phyloP scores from a whole-genome alignment of 2,888 invertebrate genomes.

The Cataglyphis altisquamis region DNA sequence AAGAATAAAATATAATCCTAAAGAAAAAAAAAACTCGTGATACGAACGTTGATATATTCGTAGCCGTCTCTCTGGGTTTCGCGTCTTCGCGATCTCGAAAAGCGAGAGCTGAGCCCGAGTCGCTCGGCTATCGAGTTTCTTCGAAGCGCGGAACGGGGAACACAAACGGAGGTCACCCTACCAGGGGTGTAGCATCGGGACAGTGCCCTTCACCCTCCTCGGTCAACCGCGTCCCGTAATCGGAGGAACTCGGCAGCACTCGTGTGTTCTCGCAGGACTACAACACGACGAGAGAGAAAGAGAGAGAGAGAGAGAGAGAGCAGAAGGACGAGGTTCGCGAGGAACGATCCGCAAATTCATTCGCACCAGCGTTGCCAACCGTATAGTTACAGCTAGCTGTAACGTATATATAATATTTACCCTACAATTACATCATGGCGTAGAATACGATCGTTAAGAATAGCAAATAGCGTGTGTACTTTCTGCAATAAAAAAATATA shows the following conservation, averaged over 20 bases:
- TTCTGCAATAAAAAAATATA: background rate
- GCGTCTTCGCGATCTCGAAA: conserved; percentile 40
- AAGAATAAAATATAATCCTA: background rate
- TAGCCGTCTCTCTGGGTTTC: background rate
- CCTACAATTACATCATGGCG: conserved; percentile 34
- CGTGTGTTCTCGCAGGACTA: conserved; percentile 64
- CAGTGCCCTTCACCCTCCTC: conserved; percentile 66
- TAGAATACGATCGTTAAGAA: background rate
- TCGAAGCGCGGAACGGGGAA: conserved; percentile 57
- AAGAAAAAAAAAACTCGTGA: too few relatives aligned
- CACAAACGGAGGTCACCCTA: conserved; percentile 65
- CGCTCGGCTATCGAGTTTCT: conserved; percentile 61
- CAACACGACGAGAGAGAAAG: conserved; percentile 49
- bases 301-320: conserved; percentile 46
- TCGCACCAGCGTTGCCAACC: conserved; percentile 50
- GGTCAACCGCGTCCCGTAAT: conserved; percentile 63
- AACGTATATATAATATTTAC: conserved; percentile 6
- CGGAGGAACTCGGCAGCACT: conserved; percentile 68
- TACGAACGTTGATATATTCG: conserved; percentile 9
- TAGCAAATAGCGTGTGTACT: background rate
- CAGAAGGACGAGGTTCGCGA: conserved; percentile 48
- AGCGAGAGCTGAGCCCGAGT: conserved; percentile 44
- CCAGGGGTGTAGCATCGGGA: conserved; percentile 63
- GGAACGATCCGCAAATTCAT: conserved; percentile 54
- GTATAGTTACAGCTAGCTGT: conserved; percentile 4